Conservation (phyloP, 2,113 vertebrate genomes). For the Thunnus thynnus region DNA sequence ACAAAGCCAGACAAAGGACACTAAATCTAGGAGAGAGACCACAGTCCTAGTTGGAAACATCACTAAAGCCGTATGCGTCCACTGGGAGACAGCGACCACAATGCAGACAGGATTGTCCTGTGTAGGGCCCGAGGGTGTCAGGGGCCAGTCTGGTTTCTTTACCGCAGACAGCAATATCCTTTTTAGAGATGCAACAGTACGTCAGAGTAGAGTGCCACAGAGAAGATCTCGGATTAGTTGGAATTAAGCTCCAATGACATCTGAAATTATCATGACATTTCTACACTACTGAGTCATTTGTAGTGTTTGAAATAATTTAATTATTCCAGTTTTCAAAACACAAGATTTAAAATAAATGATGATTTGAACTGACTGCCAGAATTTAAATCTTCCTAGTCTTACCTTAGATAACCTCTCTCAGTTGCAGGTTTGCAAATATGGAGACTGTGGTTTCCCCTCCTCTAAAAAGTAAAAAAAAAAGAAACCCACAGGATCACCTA, state of each 20-base stretch:
- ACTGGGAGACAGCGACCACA: slow-evolving; percentile 63
- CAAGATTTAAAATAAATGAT: too few species aligned
- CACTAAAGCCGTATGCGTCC: slow-evolving; percentile 60
- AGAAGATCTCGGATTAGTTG: neutral
- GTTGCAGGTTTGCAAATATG: slow-evolving; percentile 39
- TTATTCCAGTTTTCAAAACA: too few species aligned
- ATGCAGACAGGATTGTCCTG: slow-evolving; percentile 52
- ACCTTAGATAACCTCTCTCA: slow-evolving; percentile 53
- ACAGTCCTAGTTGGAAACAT: slow-evolving; percentile 64
- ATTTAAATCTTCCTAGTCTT: slow-evolving; percentile 4
- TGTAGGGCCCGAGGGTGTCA: slow-evolving; percentile 17
- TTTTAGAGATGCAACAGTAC: slow-evolving; percentile 37
- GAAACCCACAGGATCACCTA: slow-evolving; percentile 18
- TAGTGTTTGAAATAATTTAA: neutral
- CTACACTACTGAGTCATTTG: too few species aligned
- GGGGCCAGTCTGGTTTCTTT: slow-evolving; percentile 32
- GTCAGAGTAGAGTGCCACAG: neutral
- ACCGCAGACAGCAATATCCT: slow-evolving; percentile 27
- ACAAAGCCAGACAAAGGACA: slow-evolving; percentile 75
- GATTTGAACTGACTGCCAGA: slow-evolving; percentile 2
- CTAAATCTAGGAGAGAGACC: slow-evolving; percentile 64
- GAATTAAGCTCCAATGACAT: slow-evolving; percentile 1
- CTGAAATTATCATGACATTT: neutral
- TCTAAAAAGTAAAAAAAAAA: slow-evolving; percentile 8
- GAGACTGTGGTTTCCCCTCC: neutral